Percentiles rank a stretch among this genome's conserved stretches.
Evolutionary conservation across 2,113 vertebrate species (phyloP).

Genomic region (Onychostoma macrolepis): DNA sequence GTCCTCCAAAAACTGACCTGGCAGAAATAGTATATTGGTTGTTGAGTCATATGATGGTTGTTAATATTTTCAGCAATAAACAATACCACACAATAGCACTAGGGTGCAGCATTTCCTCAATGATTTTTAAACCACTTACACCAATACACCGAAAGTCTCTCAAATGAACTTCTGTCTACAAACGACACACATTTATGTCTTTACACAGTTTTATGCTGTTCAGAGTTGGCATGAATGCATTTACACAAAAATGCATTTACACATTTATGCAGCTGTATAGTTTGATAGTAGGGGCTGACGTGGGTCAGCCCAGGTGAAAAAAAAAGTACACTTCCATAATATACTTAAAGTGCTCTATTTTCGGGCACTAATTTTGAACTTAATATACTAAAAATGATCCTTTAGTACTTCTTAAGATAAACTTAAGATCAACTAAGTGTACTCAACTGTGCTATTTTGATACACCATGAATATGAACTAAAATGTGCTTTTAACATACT

Average conservation of each 20-base stretch:
- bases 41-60: background rate
- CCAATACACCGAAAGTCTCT: background rate
- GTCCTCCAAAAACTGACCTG: background rate
- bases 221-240: background rate
- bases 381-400: no score
- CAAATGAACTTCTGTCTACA: background rate
- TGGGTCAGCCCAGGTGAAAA: no score
- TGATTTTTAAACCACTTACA: background rate
- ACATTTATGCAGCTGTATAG: background rate
- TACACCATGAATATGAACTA: no score
- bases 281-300: background rate
- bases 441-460: no score
- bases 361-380: no score
- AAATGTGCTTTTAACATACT: no score
- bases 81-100: conserved; percentile 1
- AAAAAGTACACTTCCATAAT: no score
- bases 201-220: background rate
- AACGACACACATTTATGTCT: background rate
- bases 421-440: no score
- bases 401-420: no score
- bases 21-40: background rate
- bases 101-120: background rate
- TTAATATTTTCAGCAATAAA: background rate
- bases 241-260: background rate
- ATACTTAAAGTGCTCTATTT: no score